Evolutionary conservation across 2,797 vertebrate genomes (phyloP).

Genomic region (Macrochelys suwanniensis): DNA sequence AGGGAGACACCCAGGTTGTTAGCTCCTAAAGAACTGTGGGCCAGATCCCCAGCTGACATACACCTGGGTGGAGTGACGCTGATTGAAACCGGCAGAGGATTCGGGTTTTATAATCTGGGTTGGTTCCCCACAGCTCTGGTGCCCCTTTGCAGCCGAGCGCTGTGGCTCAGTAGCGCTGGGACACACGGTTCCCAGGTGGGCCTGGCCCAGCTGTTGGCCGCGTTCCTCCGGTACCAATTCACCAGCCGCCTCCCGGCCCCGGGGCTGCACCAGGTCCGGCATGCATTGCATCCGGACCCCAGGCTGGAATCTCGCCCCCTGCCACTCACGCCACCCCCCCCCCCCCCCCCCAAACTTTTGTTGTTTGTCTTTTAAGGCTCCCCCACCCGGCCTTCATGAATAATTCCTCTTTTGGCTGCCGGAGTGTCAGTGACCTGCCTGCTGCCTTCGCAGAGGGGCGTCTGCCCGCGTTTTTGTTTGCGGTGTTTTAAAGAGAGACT

Average conservation of each 20-base stretch:
- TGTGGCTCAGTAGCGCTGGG: neutral
- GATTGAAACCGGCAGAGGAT: neutral
- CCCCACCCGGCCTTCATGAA: constrained; percentile 1
- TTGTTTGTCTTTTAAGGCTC: neutral
- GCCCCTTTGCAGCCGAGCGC: neutral
- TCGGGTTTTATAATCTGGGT: neutral
- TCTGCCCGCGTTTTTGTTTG: constrained; percentile 38
- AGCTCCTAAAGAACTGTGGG: neutral
- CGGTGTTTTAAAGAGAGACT: constrained; percentile 45
- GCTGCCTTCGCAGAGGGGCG: constrained; percentile 39
- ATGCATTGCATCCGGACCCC: neutral
- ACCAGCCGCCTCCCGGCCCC: too few species aligned
- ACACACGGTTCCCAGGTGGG: neutral
- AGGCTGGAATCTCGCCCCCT: neutral
- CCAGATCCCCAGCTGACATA: neutral
- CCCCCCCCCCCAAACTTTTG: neutral
- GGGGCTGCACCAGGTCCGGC: too few species aligned
- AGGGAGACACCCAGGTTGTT: neutral
- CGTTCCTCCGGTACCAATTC: neutral
- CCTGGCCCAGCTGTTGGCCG: neutral
- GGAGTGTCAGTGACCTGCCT: constrained; percentile 38
- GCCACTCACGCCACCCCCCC: accelerated
- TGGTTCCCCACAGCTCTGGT: neutral
- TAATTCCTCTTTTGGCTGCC: constrained; percentile 4
- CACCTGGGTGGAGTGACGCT: neutral